These are phyloP conservation scores for Haliaeetus leucogaster DNA, from an alignment of 2,113 vertebrate genomes.

Conservation along the genomic window DNA sequence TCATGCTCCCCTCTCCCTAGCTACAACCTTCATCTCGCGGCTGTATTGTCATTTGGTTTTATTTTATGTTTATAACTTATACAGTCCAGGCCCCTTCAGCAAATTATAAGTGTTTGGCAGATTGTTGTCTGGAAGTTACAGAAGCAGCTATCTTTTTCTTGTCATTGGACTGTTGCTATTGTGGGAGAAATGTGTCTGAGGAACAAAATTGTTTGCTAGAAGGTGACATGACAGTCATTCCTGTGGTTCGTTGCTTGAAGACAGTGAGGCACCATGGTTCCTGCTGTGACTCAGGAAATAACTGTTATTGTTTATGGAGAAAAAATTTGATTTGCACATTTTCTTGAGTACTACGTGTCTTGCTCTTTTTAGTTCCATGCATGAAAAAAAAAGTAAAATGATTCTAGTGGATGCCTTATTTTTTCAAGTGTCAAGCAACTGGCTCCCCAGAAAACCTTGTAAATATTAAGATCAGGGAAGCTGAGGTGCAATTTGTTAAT, in stretches of 20 bases:
- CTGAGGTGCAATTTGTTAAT: background rate
- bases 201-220: background rate
- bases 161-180: slow-evolving; percentile 9
- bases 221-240: background rate
- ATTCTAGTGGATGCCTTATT: background rate
- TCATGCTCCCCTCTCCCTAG: background rate
- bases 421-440: background rate
- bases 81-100: slow-evolving; percentile 28
- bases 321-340: background rate
- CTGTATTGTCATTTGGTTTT: slow-evolving; percentile 7
- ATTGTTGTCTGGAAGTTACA: slow-evolving; percentile 14
- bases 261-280: background rate
- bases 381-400: background rate
- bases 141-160: slow-evolving; percentile 15
- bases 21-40: background rate
- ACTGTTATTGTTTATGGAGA: background rate
- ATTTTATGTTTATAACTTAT: slow-evolving; percentile 30
- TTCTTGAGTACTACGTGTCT: background rate
- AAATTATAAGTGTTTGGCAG: slow-evolving; percentile 64
- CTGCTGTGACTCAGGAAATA: background rate
- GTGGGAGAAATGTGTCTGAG: slow-evolving; percentile 11
- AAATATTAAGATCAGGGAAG: background rate
- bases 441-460: accelerated
- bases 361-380: background rate
- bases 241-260: background rate